Evolutionary conservation across 2,888 invertebrate genomes (phyloP).

Genomic region (Callosobruchus maculatus): DNA sequence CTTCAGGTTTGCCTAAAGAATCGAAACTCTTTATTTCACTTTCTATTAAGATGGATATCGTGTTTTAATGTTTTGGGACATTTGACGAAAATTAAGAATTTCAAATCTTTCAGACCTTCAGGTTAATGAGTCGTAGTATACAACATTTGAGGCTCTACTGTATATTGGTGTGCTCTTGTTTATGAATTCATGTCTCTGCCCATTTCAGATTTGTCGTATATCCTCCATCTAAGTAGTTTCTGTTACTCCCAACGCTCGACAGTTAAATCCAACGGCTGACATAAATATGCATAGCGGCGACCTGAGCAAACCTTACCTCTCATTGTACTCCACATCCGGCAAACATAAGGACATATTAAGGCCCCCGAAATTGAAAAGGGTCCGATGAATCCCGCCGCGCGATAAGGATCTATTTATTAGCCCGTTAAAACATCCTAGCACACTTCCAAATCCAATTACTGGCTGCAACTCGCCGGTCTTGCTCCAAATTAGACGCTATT

Average conservation of each 20-base stretch:
- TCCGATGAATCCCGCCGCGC: conserved; percentile 21
- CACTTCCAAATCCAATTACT: conserved; percentile 43
- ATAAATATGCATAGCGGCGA: not conserved
- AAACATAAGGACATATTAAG: not conserved
- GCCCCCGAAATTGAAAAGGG: conserved; percentile 18
- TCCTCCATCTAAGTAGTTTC: not conserved
- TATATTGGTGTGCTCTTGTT: no score
- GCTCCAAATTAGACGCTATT: conserved; percentile 42
- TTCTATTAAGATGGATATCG: no score
- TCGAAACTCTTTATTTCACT: no score
- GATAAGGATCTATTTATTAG: conserved; percentile 44
- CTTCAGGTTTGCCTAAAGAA: no score
- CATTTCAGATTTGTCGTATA: no score
- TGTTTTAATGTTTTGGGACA: no score
- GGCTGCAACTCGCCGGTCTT: conserved; percentile 36
- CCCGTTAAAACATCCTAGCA: conserved; percentile 38
- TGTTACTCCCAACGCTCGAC: not conserved
- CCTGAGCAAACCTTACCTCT: not conserved
- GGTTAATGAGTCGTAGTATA: no score
- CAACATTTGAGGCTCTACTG: no score
- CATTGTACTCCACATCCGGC: not conserved
- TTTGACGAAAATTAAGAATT: no score
- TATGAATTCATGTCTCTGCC: no score
- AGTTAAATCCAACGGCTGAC: not conserved
- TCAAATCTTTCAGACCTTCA: no score